A percentile compares a stretch with the other conserved stretches of the same genome.
Evolutionary conservation across 2,888 invertebrate genomes (phyloP).

Genomic region (Apodemia duryi): DNA sequence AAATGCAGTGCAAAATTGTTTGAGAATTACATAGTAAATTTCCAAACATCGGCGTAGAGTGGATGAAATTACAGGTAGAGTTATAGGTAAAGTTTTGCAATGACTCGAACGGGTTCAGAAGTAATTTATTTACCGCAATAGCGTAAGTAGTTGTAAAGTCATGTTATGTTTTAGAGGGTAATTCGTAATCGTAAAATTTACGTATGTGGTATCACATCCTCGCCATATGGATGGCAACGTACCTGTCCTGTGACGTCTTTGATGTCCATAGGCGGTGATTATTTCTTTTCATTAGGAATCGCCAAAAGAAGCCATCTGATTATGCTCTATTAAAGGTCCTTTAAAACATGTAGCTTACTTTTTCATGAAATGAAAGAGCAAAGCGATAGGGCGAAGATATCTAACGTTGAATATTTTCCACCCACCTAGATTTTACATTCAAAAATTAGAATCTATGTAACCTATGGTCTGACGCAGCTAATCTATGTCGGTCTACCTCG

Average conservation of each 20-base stretch:
- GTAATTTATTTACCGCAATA: too few relatives aligned
- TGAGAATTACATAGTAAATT: too few relatives aligned
- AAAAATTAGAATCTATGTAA: conserved; percentile 38
- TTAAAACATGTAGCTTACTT: not conserved
- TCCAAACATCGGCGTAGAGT: too few relatives aligned
- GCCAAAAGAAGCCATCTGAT: too few relatives aligned
- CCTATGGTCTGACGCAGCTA: conserved; percentile 70
- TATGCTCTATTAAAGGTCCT: not conserved
- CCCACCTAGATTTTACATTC: conserved; percentile 17
- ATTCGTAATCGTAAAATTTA: too few relatives aligned
- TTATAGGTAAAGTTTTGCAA: too few relatives aligned
- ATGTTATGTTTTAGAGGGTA: not conserved
- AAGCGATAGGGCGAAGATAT: not conserved
- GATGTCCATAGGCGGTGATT: not conserved
- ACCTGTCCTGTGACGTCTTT: not conserved
- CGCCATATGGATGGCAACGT: not conserved
- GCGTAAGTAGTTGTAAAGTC: not conserved
- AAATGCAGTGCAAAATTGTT: too few relatives aligned
- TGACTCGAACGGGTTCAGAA: too few relatives aligned
- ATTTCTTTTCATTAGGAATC: not conserved
- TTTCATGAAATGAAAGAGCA: not conserved
- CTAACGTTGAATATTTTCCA: conserved; percentile 18
- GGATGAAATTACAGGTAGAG: too few relatives aligned
- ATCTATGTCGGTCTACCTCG: conserved; percentile 69
- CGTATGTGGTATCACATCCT: too few relatives aligned